Conservation (phyloP, 2,113 vertebrate genomes). For the Gracilinanus agilis region DNA sequence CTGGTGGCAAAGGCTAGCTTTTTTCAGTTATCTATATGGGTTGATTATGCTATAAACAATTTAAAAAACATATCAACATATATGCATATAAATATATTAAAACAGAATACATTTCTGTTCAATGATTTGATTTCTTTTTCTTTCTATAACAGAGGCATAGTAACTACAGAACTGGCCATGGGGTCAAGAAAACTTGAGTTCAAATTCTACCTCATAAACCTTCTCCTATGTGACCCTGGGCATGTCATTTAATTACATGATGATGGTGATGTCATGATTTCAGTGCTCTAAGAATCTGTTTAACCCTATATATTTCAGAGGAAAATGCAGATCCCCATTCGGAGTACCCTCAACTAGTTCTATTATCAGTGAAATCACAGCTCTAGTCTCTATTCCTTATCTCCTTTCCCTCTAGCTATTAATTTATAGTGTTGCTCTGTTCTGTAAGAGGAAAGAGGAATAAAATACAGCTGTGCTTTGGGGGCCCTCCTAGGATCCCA, state of each 20-base stretch:
- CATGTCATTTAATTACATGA: not conserved
- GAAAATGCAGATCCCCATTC: not conserved
- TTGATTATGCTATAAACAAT: not conserved
- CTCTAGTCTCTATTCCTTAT: not conserved
- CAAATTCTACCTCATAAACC: not conserved
- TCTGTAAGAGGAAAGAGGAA: not conserved
- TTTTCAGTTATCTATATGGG: not conserved
- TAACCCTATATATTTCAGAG: not conserved
- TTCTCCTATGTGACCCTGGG: not conserved
- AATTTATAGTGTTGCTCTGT: not conserved
- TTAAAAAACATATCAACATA: not conserved
- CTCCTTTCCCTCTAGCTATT: not conserved
- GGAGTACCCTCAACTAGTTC: not conserved
- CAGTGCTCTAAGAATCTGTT: not conserved
- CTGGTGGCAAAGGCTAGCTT: rapidly evolving
- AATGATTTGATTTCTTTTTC: not conserved
- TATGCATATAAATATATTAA: not conserved
- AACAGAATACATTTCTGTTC: not conserved
- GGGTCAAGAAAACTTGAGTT: not conserved
- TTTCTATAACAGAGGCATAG: not conserved
- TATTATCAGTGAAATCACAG: not conserved
- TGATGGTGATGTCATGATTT: not conserved
- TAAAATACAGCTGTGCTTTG: not conserved
- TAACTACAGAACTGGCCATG: not conserved
- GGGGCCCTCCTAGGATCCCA: not conserved